phyloP scores from a whole-genome alignment of 2,797 vertebrate genomes.

The Australoheros facetus region DNA sequence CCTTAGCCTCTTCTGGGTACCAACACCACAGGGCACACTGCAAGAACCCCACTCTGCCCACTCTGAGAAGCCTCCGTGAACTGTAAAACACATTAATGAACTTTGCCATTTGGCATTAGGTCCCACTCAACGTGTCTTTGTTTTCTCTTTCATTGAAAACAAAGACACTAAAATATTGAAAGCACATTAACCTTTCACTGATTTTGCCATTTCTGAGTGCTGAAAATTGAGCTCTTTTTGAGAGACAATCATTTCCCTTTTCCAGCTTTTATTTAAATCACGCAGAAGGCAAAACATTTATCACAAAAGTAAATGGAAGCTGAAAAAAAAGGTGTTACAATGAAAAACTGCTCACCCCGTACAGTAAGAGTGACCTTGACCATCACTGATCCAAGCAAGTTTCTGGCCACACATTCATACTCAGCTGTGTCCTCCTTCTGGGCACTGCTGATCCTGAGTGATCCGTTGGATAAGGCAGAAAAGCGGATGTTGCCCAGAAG shows the following conservation, averaged over 20 bases:
- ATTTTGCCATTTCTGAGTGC: background rate
- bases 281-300: background rate
- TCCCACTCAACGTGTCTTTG: background rate
- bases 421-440: constrained; percentile 90
- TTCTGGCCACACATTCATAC: constrained; percentile 94
- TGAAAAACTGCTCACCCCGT: constrained; percentile 78
- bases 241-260: no score
- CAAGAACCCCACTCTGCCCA: constrained; percentile 92
- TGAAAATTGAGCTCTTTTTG: no score
- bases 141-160: background rate
- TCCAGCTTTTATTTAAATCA: no score
- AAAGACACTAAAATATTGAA: background rate
- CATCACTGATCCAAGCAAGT: constrained; percentile 89
- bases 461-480: constrained; percentile 83
- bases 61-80: constrained; percentile 91
- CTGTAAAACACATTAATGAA: constrained; percentile 70
- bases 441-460: constrained; percentile 82
- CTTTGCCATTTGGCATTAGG: background rate
- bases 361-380: constrained; percentile 85
- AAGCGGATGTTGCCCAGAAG: constrained; percentile 79
- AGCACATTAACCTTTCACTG: background rate
- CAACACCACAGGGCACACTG: constrained; percentile 89
- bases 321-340: background rate
- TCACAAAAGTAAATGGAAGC: background rate
- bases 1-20: constrained; percentile 87